Base-by-base conservation (phyloP, 2,888 invertebrate species). In the Phalera bucephala region DNA sequence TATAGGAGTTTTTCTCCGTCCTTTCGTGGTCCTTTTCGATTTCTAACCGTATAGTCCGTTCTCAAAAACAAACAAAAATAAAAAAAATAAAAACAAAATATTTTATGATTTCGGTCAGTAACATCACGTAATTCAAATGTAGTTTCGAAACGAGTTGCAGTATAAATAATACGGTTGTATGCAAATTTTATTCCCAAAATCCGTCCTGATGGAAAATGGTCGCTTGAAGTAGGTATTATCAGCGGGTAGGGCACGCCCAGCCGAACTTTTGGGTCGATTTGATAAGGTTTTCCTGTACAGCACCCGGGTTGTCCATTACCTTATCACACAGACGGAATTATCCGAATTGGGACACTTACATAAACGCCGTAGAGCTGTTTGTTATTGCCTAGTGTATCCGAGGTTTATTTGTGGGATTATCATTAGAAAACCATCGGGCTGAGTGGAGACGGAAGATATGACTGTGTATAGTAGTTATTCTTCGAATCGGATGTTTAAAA, bases 171-270 rank as follows among this genome's bases (percentile, higher is more conserved):
- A 78, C 76, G 80, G 83, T 84, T 83, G 72, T 81, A 87, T 87
- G 87, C 69, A 79, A 87, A 87, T 86, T 79, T 80, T 73, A 83
- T 80, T 73, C 74, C 70, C 72, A 42, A 79, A 86, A 83, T 82
- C 82, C 79, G 64, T 50, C 57, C 72, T 77, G 80, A 83, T 79
- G 82, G 81, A 83, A 80, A 81, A 71, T 70, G 78, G 75, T 69
- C 78, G 67, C 68, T 64, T 57, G 46, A 68, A 76, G 72, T 60
- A 42, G 37, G 60, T 76, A 79, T 78, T 78, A 79, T 78, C 76
- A 61, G 58, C 53, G 60, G 56, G 43, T 61, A 51, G 52, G 51
- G 50, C 67, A 60, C 57, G 47, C 69, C 72, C 72, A 43, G 47
- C 53, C 64, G 58, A 84, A 86, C 74, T 86, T 87, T 85, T 80